Percentiles rank a stretch among this genome's conserved stretches.
phyloP scores from a whole-genome alignment of 1,140 invertebrate species.

The Nixonia krombeini region DNA sequence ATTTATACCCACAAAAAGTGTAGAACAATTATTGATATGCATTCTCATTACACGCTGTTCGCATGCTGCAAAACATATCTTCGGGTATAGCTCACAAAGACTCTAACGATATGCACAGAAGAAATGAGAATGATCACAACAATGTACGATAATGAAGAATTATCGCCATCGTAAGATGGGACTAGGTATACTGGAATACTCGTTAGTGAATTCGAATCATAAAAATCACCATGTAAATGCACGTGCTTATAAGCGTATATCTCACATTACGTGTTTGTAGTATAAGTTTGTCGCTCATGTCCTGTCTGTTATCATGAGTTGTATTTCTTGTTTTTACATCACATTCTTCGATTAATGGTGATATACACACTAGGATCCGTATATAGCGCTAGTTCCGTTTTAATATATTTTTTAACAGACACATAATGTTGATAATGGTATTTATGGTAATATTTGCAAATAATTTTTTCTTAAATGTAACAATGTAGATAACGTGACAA shows the following conservation, averaged over 20 bases:
- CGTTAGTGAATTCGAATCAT: constrained; percentile 66
- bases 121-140: constrained; percentile 57
- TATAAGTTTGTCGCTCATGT: not conserved
- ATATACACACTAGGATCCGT: no score
- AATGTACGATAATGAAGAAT: constrained; percentile 73
- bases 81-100: constrained; percentile 13
- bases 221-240: constrained; percentile 63
- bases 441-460: no score
- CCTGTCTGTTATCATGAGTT: no score
- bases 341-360: no score
- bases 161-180: constrained; percentile 68
- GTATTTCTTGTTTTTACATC: constrained; percentile 32
- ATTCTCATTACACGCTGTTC: constrained; percentile 29
- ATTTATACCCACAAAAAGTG: constrained; percentile 37
- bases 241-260: constrained; percentile 37
- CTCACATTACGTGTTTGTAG: constrained; percentile 23
- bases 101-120: constrained; percentile 35
- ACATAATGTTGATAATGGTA: no score
- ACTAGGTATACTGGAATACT: constrained; percentile 62
- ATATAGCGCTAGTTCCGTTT: no score
- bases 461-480: no score
- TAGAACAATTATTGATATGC: constrained; percentile 41
- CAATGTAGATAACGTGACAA: no score
- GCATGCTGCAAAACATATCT: constrained; percentile 32
- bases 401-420: no score